Percentiles rank a stretch among this genome's conserved stretches.
Conservation (phyloP, 2,113 vertebrate species). For the Neodon shergylaensis region DNA sequence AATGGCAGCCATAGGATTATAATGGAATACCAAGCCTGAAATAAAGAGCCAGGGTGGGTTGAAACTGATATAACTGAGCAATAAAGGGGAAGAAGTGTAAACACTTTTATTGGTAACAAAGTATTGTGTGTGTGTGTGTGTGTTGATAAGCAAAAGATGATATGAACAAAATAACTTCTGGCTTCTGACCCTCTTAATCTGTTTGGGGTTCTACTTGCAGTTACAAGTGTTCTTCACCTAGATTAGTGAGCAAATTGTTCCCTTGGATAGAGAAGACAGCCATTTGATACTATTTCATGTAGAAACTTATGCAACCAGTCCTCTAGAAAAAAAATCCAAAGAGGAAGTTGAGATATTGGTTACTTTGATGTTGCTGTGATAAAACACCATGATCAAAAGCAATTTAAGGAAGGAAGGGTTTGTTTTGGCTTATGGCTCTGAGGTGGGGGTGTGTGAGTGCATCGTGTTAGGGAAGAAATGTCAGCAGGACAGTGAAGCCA, state of each 20-base stretch:
- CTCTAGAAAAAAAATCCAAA: background rate
- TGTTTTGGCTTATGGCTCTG: background rate
- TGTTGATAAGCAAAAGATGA: background rate
- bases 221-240: background rate
- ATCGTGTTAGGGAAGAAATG: background rate
- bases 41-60: background rate
- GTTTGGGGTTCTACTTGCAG: background rate
- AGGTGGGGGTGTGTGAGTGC: background rate
- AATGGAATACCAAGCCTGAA: background rate
- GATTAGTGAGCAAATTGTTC: background rate
- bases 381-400: background rate
- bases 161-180: background rate
- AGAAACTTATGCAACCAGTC: background rate
- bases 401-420: background rate
- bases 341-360: background rate
- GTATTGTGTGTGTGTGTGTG: background rate
- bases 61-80: background rate
- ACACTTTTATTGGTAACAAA: background rate
- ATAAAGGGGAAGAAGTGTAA: background rate
- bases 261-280: background rate
- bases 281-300: background rate
- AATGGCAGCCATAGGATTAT: background rate
- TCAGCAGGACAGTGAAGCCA: background rate
- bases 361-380: background rate
- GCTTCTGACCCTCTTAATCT: background rate